phyloP scores from a whole-genome alignment of 1,140 invertebrate genomes.

The Cydia fagiglandana region DNA sequence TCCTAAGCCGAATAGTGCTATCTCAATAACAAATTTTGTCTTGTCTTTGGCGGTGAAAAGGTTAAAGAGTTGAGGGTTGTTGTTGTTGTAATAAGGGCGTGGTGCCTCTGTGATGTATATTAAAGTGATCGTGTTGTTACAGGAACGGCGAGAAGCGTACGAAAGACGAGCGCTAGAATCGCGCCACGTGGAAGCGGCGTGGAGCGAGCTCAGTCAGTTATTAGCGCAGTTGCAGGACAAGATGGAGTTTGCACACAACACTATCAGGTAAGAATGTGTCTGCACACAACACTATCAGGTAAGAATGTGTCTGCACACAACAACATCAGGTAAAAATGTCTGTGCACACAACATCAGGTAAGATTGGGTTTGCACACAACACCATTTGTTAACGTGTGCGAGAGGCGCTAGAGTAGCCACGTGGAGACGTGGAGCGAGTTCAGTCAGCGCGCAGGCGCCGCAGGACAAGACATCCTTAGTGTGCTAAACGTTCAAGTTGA shows the following conservation, averaged over 20 bases:
- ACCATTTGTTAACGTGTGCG: constrained; percentile 81
- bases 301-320: constrained; percentile 96
- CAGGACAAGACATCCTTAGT: constrained; percentile 83
- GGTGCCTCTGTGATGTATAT: background rate
- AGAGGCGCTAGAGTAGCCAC: constrained; percentile 87
- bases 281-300: background rate
- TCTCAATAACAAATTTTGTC: too few relatives aligned
- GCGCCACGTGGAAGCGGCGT: constrained; percentile 89
- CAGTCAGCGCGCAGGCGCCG: constrained; percentile 89
- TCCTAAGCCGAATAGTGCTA: too few relatives aligned
- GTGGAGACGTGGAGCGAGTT: constrained; percentile 91
- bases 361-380: background rate
- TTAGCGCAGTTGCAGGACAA: constrained; percentile 93
- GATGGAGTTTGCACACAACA: constrained; percentile 95
- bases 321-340: constrained; percentile 83
- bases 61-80: too few relatives aligned
- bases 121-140: constrained; percentile 26
- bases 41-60: too few relatives aligned
- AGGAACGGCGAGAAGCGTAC: constrained; percentile 89
- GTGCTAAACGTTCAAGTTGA: too few relatives aligned
- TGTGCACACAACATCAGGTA: too few relatives aligned
- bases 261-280: constrained; percentile 81
- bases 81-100: too few relatives aligned
- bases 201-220: constrained; percentile 89
- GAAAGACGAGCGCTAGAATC: constrained; percentile 86